Conservation (phyloP, 2,113 vertebrate genomes). For the Trogon surrucura region DNA sequence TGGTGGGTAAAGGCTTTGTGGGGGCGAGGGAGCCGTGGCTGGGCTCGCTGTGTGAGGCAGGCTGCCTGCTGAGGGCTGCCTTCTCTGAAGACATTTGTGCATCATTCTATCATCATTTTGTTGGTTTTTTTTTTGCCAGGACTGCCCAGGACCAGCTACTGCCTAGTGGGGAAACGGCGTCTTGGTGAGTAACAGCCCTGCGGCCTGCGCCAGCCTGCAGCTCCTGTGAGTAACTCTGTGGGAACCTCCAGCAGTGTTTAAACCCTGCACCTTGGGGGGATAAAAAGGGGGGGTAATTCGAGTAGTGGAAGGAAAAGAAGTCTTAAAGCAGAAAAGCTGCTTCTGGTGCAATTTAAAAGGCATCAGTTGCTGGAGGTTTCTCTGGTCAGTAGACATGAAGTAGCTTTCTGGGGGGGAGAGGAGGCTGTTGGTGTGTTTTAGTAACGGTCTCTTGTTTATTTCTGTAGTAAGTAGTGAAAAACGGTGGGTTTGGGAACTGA, state of each 20-base stretch:
- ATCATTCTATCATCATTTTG: rapidly evolving
- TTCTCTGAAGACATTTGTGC: background rate
- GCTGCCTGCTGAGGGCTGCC: too few relatives aligned
- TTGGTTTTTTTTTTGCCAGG: background rate
- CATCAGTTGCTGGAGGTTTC: rapidly evolving
- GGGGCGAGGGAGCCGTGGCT: rapidly evolving
- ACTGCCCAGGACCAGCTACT: rapidly evolving
- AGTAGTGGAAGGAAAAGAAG: rapidly evolving
- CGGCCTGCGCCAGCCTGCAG: background rate
- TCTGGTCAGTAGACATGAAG: rapidly evolving
- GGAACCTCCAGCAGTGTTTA: rapidly evolving
- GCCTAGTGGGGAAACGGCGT: rapidly evolving
- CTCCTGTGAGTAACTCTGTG: rapidly evolving
- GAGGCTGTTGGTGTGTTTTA: too few relatives aligned
- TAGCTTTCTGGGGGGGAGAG: background rate
- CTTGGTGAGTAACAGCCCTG: background rate
- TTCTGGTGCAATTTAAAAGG: background rate
- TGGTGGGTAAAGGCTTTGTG: rapidly evolving
- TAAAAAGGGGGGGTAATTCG: too few relatives aligned
- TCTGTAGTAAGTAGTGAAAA: background rate
- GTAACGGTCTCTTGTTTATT: background rate
- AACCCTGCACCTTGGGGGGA: rapidly evolving
- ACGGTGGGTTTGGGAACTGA: background rate
- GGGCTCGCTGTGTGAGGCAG: rapidly evolving
- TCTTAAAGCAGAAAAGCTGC: background rate